Evolutionary conservation across 2,888 invertebrate genomes (phyloP), one percentile per base, ranked within the genome.

Genomic region (Sinopyrophorus schimmeli): DNA sequence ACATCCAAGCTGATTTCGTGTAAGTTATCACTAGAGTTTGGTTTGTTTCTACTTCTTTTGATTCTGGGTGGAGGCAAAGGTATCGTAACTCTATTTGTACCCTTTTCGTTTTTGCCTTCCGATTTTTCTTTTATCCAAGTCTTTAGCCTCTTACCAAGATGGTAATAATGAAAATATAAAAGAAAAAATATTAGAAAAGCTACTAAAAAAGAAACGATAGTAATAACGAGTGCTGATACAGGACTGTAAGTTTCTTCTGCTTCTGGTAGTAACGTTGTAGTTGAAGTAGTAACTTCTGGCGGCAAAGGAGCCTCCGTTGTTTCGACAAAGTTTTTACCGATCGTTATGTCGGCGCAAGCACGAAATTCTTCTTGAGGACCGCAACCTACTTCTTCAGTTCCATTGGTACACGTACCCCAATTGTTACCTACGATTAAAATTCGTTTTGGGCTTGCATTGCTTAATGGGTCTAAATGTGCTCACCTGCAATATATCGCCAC

Each of bases 331-430:
- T 73, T 71, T 46, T 81, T 82, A 1, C 82, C 83, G 23, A 92
- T 83, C 9, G 84, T 77, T 28, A 91, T 83, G 64, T 92, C 92
- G 0, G 92, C 85, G 59, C 92, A 92, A 0, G 89, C 87, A 11
- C 92, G 79, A 65, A 92, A 92, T 65, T 92, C 90, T 68, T 92
- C 92, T 67, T 92, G 92, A 0, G 87, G 87, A 0, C 92, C 92
- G 65, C 92, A 92, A 0, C 92, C 92, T 1, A 92, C 86, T 0
- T 85, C 86, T 18, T 86, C 89, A 31, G 81, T 82, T 0, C 86
- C 87, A 64, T 87, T 83, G 1, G 77, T 77, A 63, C 88, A 88
- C 7, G 76, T 78, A 1, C 89, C 89, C 90, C 90, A 91, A 67
- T 89, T 89, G 65, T 90, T 90, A 2, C 71, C 72, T 70, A 23